Conservation (phyloP, 2,888 invertebrate species). For the Diabrotica balteata region DNA sequence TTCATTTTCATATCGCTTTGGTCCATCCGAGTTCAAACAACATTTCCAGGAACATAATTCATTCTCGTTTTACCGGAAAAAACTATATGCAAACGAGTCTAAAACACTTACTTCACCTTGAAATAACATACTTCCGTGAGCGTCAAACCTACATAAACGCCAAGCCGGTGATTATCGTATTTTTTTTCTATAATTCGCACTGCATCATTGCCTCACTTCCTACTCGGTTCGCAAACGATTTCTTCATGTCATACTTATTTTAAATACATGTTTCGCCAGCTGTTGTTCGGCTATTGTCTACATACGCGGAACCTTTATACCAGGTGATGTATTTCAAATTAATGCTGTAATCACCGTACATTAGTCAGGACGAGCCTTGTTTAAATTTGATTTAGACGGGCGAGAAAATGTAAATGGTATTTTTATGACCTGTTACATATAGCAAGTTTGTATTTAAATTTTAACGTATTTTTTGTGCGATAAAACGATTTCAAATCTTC, state of each 20-base stretch:
- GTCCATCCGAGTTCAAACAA: background rate
- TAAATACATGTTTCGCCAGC: slow-evolving; percentile 23
- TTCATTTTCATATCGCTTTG: too few species aligned
- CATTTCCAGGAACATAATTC: slow-evolving; percentile 12
- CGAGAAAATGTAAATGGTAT: too few species aligned
- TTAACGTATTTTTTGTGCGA: too few species aligned
- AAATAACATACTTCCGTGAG: slow-evolving; percentile 42
- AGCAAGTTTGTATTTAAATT: too few species aligned
- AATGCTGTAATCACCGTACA: background rate
- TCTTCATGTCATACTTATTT: slow-evolving; percentile 37
- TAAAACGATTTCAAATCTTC: too few species aligned
- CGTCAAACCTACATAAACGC: slow-evolving; percentile 43
- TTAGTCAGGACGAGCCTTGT: background rate
- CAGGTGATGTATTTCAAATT: slow-evolving; percentile 4
- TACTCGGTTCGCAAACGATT: slow-evolving; percentile 32
- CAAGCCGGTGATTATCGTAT: slow-evolving; percentile 38
- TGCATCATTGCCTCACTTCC: slow-evolving; percentile 37
- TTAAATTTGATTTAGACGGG: background rate
- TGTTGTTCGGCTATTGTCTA: slow-evolving; percentile 17
- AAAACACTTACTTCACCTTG: slow-evolving; percentile 44
- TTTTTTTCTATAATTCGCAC: slow-evolving; percentile 37
- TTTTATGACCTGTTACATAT: too few species aligned
- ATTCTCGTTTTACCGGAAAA: slow-evolving; percentile 44
- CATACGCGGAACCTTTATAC: slow-evolving; percentile 5
- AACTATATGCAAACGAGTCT: slow-evolving; percentile 46